Base-by-base conservation (phyloP, 2,797 vertebrate species). In the Phoxinus dragarum region DNA sequence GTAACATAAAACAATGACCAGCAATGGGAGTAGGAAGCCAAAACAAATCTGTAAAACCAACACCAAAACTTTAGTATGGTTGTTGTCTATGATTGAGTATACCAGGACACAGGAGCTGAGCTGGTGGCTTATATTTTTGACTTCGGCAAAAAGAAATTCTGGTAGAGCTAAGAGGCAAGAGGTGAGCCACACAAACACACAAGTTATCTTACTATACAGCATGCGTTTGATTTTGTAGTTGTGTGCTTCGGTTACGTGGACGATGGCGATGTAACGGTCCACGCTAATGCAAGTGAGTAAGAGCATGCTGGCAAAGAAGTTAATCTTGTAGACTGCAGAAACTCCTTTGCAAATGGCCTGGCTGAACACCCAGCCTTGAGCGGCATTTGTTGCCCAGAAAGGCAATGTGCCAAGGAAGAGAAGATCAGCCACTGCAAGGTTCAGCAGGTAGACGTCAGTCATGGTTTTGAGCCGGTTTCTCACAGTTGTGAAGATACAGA, bases 261-360 rank as follows among this genome's bases (percentile, higher is more conserved):
- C 97, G 0, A 98, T 94, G 5, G 94, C 96, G 2, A 97, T 93
- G 90, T 98, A 98, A 77, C 97, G 95, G 91, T 98, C 97, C 82
- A 97, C 94, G 0, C 98, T 98, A 86, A 98, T 96, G 91, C 96
- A 97, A 40, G 94, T 97, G 82, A 99, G 96, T 64, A 99, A 92
- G 40, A 98, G 90, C 95, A 96, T 96, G 86, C 96, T 96, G 91
- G 97, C 93, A 47, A 97, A 98, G 91, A 98, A 97, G 90, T 98
- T 98, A 92, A 97, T 94, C 92, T 96, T 97, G 83, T 98, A 98
- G 87, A 94, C 86, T 5, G 95, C 94, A 0, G 93, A 96, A 52
- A 98, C 94, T 0, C 94, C 52, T 89, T 96, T 97, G 92, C 97
- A 99, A 85, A 95, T 47, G 23, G 67, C 6, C 34, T 81, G 19